Conservation (phyloP, 2,113 vertebrate genomes). For the Orthonyx spaldingii region DNA sequence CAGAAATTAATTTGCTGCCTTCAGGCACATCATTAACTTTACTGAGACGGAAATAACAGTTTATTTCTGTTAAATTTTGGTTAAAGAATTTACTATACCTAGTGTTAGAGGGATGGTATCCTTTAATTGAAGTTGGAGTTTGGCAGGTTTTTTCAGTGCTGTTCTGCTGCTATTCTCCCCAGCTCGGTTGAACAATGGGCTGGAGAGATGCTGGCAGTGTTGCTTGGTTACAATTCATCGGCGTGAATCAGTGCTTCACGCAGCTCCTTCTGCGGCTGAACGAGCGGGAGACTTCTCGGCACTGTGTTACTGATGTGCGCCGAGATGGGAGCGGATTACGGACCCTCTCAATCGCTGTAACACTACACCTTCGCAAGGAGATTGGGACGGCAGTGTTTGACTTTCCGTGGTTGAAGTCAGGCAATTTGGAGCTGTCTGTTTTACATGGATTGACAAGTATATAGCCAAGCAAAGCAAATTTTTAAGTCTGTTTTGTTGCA, state of each 20-base stretch:
- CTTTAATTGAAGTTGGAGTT: background rate
- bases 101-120: background rate
- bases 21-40: background rate
- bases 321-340: background rate
- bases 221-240: constrained; percentile 65
- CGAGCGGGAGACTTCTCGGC: background rate
- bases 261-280: background rate
- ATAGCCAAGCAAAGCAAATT: background rate
- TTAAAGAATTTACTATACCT: background rate
- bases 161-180: constrained; percentile 32
- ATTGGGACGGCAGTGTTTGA: background rate
- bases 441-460: background rate
- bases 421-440: background rate
- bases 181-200: constrained; percentile 43
- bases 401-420: background rate
- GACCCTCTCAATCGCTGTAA: background rate
- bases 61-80: background rate
- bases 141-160: constrained; percentile 43
- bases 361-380: background rate
- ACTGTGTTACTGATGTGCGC: background rate
- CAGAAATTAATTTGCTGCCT: background rate
- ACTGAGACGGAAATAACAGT: background rate
- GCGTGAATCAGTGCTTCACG: constrained; percentile 25
- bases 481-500: background rate
- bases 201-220: constrained; percentile 50